Evolutionary conservation across 1,140 invertebrate genomes (phyloP).

Genomic region (Choristoneura fumiferana): DNA sequence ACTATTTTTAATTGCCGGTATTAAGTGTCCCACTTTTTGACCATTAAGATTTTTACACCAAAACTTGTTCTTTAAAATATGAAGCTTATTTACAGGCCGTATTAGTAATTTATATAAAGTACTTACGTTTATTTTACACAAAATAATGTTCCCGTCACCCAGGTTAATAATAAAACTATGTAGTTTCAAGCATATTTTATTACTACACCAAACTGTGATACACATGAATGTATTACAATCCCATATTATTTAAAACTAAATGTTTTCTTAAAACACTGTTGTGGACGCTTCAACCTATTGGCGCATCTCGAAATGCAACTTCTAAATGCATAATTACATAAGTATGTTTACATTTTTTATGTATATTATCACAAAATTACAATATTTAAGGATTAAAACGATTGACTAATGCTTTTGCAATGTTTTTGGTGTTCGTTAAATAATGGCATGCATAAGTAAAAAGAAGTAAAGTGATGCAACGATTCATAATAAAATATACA

Average conservation of each 20-base stretch:
- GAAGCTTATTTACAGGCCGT: too few species aligned
- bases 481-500: not conserved
- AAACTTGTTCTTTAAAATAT: too few species aligned
- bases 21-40: too few species aligned
- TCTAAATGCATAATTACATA: conserved; percentile 16
- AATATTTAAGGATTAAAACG: not conserved
- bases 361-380: conserved; percentile 14
- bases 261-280: too few species aligned
- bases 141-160: not conserved
- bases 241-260: not conserved
- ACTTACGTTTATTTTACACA: too few species aligned
- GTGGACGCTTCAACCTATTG: too few species aligned
- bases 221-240: conserved; percentile 6
- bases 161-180: conserved; percentile 15
- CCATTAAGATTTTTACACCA: too few species aligned
- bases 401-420: conserved; percentile 1
- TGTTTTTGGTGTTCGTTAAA: conserved; percentile 3
- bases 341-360: conserved; percentile 3
- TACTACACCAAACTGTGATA: conserved; percentile 16
- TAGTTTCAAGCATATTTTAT: conserved; percentile 13
- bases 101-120: too few species aligned
- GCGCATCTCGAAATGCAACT: not conserved
- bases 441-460: conserved; percentile 2
- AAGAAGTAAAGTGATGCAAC: not conserved
- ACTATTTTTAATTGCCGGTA: too few species aligned